phyloP scores from a whole-genome alignment of 2,797 vertebrate genomes.

The Scolopax bukidnonensis region DNA sequence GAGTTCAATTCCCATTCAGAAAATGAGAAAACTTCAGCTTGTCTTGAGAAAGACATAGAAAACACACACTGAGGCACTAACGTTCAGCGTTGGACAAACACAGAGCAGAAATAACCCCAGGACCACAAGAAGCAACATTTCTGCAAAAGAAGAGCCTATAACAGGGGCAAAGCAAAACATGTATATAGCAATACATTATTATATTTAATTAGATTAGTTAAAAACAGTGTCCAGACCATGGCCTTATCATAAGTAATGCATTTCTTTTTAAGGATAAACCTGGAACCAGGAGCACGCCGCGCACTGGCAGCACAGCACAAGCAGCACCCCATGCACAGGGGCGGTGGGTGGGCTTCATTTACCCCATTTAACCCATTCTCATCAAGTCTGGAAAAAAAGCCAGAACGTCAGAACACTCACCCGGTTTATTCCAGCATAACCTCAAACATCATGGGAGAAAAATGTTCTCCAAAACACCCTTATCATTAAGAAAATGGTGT shows the following conservation, averaged over 20 bases:
- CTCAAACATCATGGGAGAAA: not conserved
- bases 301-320: rapidly evolving
- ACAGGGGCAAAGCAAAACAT: not conserved
- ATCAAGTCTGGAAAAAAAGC: not conserved
- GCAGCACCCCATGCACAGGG: not conserved
- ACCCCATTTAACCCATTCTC: not conserved
- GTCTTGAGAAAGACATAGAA: not conserved
- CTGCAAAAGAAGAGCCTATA: not conserved
- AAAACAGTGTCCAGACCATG: not conserved
- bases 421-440: not conserved
- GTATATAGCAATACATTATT: rapidly evolving
- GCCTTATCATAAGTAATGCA: rapidly evolving
- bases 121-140: rapidly evolving
- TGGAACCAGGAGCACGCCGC: rapidly evolving
- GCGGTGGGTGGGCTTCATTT: not conserved
- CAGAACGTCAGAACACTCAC: not conserved
- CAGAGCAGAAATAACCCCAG: rapidly evolving
- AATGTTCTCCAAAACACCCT: rapidly evolving
- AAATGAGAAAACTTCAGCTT: not conserved
- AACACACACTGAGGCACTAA: rapidly evolving
- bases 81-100: rapidly evolving
- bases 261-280: not conserved
- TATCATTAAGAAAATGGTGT: not conserved
- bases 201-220: not conserved
- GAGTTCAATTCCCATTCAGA: not conserved